phyloP scores from a whole-genome alignment of 1,140 invertebrate genomes.

The Bradynema listronoti region DNA sequence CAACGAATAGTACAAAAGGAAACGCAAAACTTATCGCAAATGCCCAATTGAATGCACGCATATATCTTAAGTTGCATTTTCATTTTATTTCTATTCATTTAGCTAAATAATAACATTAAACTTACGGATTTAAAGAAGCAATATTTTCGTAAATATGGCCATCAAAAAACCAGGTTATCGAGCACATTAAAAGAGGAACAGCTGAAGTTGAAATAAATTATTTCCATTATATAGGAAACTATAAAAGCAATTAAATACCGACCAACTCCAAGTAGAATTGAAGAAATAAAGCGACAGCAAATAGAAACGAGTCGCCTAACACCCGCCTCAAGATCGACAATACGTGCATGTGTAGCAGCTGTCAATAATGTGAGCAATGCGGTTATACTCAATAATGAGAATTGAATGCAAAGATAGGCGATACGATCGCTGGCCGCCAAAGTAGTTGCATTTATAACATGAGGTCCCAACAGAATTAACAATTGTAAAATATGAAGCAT shows the following conservation, averaged over 20 bases:
- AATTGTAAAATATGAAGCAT: constrained; percentile 24
- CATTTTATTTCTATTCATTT: not conserved
- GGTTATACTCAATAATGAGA: constrained; percentile 14
- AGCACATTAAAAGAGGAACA: constrained; percentile 24
- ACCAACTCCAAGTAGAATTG: constrained; percentile 20
- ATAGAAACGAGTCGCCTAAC: not conserved
- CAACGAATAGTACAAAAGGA: constrained; percentile 31
- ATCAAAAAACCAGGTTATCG: constrained; percentile 31
- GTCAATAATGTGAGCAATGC: constrained; percentile 31
- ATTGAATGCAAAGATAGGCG: constrained; percentile 27
- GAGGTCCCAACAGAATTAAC: constrained; percentile 11
- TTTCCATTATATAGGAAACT: not conserved
- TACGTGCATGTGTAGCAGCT: constrained; percentile 21
- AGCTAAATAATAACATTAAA: not conserved
- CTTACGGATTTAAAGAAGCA: constrained; percentile 9
- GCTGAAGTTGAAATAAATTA: constrained; percentile 25
- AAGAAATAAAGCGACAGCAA: constrained; percentile 7
- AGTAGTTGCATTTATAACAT: constrained; percentile 1
- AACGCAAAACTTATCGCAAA: constrained; percentile 32
- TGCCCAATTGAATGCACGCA: constrained; percentile 32
- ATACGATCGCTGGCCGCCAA: constrained; percentile 1
- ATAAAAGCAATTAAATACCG: not conserved
- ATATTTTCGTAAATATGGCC: constrained; percentile 25
- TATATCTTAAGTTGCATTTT: constrained; percentile 9
- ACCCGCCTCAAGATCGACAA: constrained; percentile 22